Evolutionary conservation across 2,888 invertebrate genomes (phyloP).

Genomic region (Napeogenes inachia): DNA sequence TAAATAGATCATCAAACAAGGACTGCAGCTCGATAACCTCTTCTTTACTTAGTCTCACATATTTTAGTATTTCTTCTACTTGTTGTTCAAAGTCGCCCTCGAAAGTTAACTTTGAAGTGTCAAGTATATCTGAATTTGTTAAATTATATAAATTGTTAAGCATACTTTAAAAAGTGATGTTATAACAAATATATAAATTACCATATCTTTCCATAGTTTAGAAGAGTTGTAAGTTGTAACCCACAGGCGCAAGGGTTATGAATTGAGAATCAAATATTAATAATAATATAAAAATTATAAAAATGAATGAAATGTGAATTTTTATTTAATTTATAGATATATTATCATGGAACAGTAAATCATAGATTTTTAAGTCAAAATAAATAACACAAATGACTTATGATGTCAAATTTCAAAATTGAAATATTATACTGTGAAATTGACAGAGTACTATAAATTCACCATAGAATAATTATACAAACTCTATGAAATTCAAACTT

Average conservation of each 20-base stretch:
- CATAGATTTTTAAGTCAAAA: too few species aligned
- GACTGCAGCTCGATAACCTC: constrained; percentile 48
- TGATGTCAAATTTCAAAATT: too few species aligned
- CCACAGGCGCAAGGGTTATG: not conserved
- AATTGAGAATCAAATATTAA: too few species aligned
- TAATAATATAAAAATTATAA: not conserved
- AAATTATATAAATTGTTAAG: not conserved
- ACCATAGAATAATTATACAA: not conserved
- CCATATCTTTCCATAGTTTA: constrained; percentile 15
- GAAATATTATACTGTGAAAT: too few species aligned
- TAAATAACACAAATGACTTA: too few species aligned
- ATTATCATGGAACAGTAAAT: too few species aligned
- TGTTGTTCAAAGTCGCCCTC: constrained; percentile 58
- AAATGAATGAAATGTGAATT: too few species aligned
- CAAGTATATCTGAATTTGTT: constrained; percentile 17
- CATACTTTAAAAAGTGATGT: not conserved
- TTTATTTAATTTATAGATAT: too few species aligned
- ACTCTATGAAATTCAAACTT: not conserved
- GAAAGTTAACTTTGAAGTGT: constrained; percentile 23
- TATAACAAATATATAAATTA: constrained; percentile 2
- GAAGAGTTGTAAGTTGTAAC: not conserved
- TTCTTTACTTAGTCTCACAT: constrained; percentile 48
- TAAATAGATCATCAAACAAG: constrained; percentile 50
- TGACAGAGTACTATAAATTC: too few species aligned
- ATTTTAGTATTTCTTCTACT: constrained; percentile 45